Evolutionary conservation across 2,113 vertebrate genomes (phyloP).

Genomic region (Oncorhynchus tshawytscha): DNA sequence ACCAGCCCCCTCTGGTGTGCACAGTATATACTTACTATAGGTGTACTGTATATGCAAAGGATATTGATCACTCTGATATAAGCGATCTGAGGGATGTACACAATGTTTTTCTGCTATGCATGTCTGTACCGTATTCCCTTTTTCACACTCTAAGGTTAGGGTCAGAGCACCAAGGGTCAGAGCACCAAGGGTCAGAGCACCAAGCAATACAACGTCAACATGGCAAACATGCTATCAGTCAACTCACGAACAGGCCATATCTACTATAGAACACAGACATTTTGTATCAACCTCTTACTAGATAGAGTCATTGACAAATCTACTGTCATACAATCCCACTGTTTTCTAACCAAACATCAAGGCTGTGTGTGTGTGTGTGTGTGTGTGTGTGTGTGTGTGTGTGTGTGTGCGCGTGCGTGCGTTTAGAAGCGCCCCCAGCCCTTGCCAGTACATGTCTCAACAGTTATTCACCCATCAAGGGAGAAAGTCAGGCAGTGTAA

Average conservation of each 20-base stretch:
- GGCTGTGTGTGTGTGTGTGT: not conserved
- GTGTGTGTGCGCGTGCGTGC: no score
- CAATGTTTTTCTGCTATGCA: no score
- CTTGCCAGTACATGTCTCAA: not conserved
- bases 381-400: no score
- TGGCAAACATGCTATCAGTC: conserved; percentile 47
- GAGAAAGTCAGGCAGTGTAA: not conserved
- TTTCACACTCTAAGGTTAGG: conserved; percentile 17
- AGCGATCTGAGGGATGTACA: no score
- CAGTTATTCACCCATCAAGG: not conserved
- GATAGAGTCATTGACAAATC: not conserved
- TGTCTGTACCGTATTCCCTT: no score
- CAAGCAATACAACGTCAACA: conserved; percentile 25
- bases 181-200: conserved; percentile 12
- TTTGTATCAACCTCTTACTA: not conserved
- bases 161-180: not conserved
- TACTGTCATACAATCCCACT: not conserved
- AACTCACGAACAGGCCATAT: conserved; percentile 29
- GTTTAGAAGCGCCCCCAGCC: not conserved
- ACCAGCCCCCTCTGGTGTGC: no score
- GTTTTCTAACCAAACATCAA: not conserved
- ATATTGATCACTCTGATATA: no score
- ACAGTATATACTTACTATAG: no score
- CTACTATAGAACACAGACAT: conserved; percentile 26
- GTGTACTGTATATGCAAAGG: no score